Evolutionary conservation across 2,888 invertebrate genomes (phyloP), one percentile per base, ranked within the genome.

Genomic region (Thyatira batis): DNA sequence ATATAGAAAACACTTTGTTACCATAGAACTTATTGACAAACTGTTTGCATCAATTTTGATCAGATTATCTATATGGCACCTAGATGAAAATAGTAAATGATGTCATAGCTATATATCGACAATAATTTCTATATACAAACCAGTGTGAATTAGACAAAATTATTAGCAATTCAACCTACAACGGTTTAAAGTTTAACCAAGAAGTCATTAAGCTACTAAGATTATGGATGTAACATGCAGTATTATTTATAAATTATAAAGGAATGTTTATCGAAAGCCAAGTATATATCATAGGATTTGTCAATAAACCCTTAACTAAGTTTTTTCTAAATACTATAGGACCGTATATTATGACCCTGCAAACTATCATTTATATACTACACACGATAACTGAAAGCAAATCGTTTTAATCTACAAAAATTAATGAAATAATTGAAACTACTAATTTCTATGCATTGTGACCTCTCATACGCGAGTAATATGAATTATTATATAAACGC

Each of bases 301-400:
- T 50, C 1, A n/a, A 13, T 13, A 13, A 33, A 39, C 17, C 17
- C 39, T 13, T 39, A 8, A 3, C 54, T 55, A 50, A 50, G 43
- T 48, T 51, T 51, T 48, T 49, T 54, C 52, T 51, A 66, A 66
- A 55, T 20, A 45, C 62, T 68, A 68, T 60, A 61, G 56, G 66
- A 68, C 63, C 56, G 53, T 54, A 63, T 21, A 28, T 56, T 55
- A 55, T 28, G 50, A 64, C 66, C 68, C 68, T 68, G 68, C 66
- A 54, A 68, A 64, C 62, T 64, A 68, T 64, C 63, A 56, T 51
- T 63, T 61, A 63, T 49, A 52, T 17, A 48, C 58, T 59, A 54
- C 54, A 50, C 43, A 52, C 52, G 17, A 45, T 58, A 60, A 58
- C 13, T 8, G 39, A 63, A 67, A 67, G 63, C 65, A 65, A 63